Evolutionary conservation across 2,797 vertebrate genomes (phyloP).

Genomic region (Morus bassanus): DNA sequence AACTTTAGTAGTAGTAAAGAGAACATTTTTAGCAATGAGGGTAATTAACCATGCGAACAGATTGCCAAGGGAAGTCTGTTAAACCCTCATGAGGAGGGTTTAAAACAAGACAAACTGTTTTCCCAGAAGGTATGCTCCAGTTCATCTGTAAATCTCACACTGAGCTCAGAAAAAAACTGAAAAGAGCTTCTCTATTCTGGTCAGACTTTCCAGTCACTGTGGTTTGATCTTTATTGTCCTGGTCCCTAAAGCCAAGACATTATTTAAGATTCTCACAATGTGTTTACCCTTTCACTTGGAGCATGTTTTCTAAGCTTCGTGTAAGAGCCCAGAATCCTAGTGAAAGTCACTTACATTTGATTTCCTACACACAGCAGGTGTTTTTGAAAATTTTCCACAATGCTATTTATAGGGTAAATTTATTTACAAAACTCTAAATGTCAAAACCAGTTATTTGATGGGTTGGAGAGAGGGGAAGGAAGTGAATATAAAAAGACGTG

Average conservation of each 20-base stretch:
- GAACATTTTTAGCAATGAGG: constrained; percentile 6
- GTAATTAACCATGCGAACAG: neutral
- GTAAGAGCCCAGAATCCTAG: neutral
- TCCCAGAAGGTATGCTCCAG: neutral
- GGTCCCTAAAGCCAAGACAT: neutral
- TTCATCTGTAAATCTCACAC: neutral
- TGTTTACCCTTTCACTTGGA: neutral
- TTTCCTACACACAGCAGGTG: neutral
- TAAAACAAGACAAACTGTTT: constrained; percentile 6
- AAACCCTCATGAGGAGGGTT: neutral
- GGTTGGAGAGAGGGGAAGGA: neutral
- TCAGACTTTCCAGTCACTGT: neutral
- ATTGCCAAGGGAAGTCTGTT: constrained; percentile 18
- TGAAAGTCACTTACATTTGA: neutral
- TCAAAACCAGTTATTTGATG: neutral
- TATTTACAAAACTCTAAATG: neutral
- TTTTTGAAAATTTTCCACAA: neutral
- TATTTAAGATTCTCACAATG: neutral
- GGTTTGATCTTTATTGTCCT: neutral
- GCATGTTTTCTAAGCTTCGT: neutral
- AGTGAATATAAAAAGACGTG: neutral
- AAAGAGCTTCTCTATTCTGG: neutral
- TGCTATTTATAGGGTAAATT: neutral
- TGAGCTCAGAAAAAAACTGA: neutral
- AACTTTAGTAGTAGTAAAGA: neutral